These are phyloP conservation scores for Strix uralensis DNA, from an alignment of 2,113 vertebrate genomes.

Conservation along the genomic window DNA sequence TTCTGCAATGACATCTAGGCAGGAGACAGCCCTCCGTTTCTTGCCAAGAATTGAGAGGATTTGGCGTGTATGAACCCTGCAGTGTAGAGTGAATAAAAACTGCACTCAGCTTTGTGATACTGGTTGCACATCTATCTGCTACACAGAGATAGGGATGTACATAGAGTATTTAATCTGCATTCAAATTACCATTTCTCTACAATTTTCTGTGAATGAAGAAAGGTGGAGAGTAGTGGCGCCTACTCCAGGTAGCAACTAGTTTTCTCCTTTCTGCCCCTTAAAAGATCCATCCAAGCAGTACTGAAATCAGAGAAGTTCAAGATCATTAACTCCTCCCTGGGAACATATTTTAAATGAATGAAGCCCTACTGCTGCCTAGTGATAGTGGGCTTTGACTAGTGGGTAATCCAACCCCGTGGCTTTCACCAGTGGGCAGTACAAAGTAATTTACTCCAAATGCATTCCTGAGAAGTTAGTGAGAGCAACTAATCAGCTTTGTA, in stretches of 20 bases:
- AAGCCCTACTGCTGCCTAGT: neutral
- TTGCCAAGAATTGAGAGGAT: neutral
- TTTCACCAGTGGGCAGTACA: neutral
- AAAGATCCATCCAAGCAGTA: neutral
- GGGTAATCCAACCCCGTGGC: neutral
- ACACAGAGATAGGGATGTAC: neutral
- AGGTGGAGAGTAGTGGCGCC: rapidly evolving
- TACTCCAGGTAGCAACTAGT: neutral
- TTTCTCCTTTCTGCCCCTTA: neutral
- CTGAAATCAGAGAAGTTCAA: neutral
- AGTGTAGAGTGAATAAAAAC: neutral
- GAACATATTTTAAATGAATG: neutral
- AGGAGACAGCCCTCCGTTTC: neutral
- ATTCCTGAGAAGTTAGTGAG: neutral
- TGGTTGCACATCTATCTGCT: neutral
- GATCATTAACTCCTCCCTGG: neutral
- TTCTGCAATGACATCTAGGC: neutral
- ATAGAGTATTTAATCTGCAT: neutral
- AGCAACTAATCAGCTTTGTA: neutral
- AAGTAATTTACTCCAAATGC: neutral
- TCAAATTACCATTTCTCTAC: neutral
- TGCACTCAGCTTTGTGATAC: neutral
- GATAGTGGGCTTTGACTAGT: neutral
- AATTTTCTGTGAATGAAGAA: neutral
- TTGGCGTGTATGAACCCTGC: neutral